These are phyloP conservation scores for Leptopilina drosophilae DNA, from an alignment of 2,888 invertebrate species.

Conservation along the genomic window DNA sequence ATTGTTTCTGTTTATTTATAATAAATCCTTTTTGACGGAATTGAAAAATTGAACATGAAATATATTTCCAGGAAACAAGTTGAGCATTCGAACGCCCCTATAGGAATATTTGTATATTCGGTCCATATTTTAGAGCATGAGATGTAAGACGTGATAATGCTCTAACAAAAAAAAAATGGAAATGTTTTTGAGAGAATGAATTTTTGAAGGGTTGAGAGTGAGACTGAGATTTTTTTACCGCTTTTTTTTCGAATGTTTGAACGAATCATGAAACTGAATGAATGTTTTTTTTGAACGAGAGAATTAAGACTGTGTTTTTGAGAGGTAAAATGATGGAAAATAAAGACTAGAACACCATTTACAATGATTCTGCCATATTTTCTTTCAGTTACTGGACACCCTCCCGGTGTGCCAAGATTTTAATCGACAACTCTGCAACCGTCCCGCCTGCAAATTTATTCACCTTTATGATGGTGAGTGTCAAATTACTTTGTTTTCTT, in stretches of 20 bases:
- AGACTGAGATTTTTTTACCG: background rate
- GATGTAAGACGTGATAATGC: slow-evolving; percentile 72
- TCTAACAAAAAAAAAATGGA: slow-evolving; percentile 70
- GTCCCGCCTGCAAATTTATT: slow-evolving; percentile 98
- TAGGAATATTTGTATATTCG: slow-evolving; percentile 56
- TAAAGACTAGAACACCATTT: slow-evolving; percentile 55
- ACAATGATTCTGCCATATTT: slow-evolving; percentile 72
- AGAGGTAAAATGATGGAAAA: slow-evolving; percentile 51
- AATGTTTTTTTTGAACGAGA: slow-evolving; percentile 31
- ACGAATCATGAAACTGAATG: slow-evolving; percentile 47
- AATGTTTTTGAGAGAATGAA: slow-evolving; percentile 49
- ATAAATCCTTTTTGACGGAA: no score
- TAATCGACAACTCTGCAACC: slow-evolving; percentile 98
- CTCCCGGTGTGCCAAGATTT: slow-evolving; percentile 99
- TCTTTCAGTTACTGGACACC: slow-evolving; percentile 99
- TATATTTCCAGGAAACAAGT: slow-evolving; percentile 31
- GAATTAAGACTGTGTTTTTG: slow-evolving; percentile 53
- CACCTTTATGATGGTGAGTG: slow-evolving; percentile 96
- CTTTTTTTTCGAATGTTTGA: slow-evolving; percentile 36
- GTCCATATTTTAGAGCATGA: slow-evolving; percentile 69
- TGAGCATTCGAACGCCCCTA: slow-evolving; percentile 69
- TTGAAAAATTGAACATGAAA: no score
- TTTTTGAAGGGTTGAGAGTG: slow-evolving; percentile 44
- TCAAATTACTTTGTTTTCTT: background rate
- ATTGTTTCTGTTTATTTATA: background rate